phyloP scores from a whole-genome alignment of 2,888 invertebrate species.

The Smittia aterrima region DNA sequence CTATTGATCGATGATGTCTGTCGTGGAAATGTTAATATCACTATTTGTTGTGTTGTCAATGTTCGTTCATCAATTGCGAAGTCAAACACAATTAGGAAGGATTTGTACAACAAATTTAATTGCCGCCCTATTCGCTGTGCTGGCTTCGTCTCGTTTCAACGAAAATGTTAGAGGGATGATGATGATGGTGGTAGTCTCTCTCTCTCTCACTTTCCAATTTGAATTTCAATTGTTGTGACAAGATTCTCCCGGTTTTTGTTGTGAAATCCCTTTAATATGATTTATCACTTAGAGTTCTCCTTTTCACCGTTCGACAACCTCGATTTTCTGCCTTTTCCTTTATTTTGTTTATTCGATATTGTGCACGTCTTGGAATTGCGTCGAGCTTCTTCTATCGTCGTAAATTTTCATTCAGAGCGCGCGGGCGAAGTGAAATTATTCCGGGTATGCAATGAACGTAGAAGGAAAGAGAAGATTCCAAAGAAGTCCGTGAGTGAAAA shows the following conservation, averaged over 20 bases:
- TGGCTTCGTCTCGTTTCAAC: neutral
- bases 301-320: slow-evolving; percentile 15
- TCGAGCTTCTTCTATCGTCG: neutral
- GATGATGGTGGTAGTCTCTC: neutral
- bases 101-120: slow-evolving; percentile 40
- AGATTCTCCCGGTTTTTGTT: neutral
- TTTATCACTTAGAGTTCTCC: slow-evolving; percentile 33
- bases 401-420: slow-evolving; percentile 16
- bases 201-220: slow-evolving; percentile 3
- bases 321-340: neutral
- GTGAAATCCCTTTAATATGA: slow-evolving; percentile 30
- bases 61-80: slow-evolving; percentile 18
- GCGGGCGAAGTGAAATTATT: neutral
- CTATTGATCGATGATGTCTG: neutral
- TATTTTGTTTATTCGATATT: slow-evolving; percentile 37
- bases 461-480: neutral
- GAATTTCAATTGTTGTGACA: slow-evolving; percentile 32
- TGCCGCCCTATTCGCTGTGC: slow-evolving; percentile 21
- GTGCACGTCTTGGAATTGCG: neutral
- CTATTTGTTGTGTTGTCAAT: slow-evolving; percentile 23
- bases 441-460: slow-evolving; percentile 4
- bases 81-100: slow-evolving; percentile 39
- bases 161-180: neutral
- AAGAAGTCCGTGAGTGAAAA: slow-evolving; percentile 19
- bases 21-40: slow-evolving; percentile 9